phyloP scores from a whole-genome alignment of 2,888 invertebrate genomes.

The Ectemnius cavifrons region DNA sequence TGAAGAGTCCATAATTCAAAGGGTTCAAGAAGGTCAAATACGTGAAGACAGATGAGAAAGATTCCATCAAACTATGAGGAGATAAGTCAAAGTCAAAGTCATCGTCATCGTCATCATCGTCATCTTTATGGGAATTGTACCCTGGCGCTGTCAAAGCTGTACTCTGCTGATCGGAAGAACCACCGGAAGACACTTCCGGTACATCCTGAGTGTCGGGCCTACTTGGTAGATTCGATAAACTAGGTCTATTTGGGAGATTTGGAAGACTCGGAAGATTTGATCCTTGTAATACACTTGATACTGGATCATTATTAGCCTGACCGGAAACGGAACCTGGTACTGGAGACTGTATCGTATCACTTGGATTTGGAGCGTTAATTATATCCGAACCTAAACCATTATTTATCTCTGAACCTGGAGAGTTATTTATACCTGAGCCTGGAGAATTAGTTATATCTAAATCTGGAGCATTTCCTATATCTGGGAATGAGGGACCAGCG shows the following conservation, averaged over 20 bases:
- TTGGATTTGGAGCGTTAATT: not conserved
- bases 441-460: not conserved
- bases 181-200: not conserved
- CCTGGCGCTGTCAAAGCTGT: too few relatives aligned
- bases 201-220: not conserved
- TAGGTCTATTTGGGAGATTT: constrained; percentile 14
- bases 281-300: constrained; percentile 9
- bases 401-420: not conserved
- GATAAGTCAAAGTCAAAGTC: constrained; percentile 76
- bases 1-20: constrained; percentile 81
- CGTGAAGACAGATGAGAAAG: constrained; percentile 79
- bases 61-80: constrained; percentile 78
- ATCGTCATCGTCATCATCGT: constrained; percentile 74
- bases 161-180: not conserved
- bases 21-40: constrained; percentile 82
- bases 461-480: too few relatives aligned
- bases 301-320: constrained; percentile 19
- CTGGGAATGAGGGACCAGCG: not conserved
- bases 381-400: constrained; percentile 1
- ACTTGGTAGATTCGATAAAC: not conserved
- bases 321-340: not conserved
- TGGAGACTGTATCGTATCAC: not conserved
- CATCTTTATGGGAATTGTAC: too few relatives aligned
- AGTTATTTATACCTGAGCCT: not conserved
- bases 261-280: not conserved